A percentile compares a stretch with the other conserved stretches of the same genome.
Evolutionary conservation across 2,888 invertebrate species (phyloP).

Genomic region (Microctonus aethiopoides): DNA sequence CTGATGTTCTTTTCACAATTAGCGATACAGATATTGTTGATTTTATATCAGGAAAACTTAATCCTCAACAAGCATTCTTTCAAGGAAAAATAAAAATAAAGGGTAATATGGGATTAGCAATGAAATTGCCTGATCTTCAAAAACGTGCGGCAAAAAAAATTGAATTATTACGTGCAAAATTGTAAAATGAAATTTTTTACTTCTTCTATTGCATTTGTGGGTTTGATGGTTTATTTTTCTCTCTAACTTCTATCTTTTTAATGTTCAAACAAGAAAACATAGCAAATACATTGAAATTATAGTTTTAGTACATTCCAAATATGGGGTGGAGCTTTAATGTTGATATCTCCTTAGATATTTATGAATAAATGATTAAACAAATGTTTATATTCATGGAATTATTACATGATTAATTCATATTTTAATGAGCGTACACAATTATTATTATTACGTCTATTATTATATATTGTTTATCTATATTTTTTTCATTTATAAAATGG

Average conservation of each 20-base stretch:
- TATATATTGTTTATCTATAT: neutral
- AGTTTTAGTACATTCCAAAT: neutral
- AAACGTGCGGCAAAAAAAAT: slow-evolving; percentile 79
- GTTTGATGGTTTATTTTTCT: neutral
- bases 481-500: neutral
- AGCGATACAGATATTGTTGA: slow-evolving; percentile 90
- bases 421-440: too few relatives aligned
- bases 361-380: neutral
- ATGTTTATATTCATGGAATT: neutral
- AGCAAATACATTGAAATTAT: neutral
- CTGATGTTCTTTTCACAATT: slow-evolving; percentile 90
- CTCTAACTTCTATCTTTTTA: neutral
- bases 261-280: neutral
- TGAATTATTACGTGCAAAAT: slow-evolving; percentile 78
- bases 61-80: slow-evolving; percentile 95
- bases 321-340: slow-evolving; percentile 6
- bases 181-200: slow-evolving; percentile 69
- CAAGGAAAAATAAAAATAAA: slow-evolving; percentile 96
- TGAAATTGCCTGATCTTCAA: slow-evolving; percentile 90
- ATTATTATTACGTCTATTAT: neutral
- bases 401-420: neutral
- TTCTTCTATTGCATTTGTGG: neutral
- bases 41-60: slow-evolving; percentile 89
- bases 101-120: slow-evolving; percentile 96
- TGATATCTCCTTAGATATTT: neutral